Percentiles rank a stretch among this genome's conserved stretches.
Conservation (phyloP, 2,797 vertebrate species). For the Gobio occitaniae region DNA sequence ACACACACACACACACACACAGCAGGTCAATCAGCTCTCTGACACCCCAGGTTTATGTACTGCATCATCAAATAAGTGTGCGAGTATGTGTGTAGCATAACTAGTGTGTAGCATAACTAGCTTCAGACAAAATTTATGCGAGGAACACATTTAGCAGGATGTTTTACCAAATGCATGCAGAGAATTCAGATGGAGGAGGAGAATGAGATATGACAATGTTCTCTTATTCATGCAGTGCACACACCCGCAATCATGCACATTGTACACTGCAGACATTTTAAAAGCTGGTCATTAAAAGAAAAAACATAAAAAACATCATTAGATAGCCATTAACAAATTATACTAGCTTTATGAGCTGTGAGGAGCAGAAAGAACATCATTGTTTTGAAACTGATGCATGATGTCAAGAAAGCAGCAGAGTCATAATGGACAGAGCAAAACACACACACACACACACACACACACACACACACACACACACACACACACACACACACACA, state of each 20-base stretch:
- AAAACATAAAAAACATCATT: slow-evolving; percentile 28
- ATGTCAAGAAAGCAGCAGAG: slow-evolving; percentile 2
- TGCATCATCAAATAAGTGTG: neutral
- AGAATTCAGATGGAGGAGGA: slow-evolving; percentile 47
- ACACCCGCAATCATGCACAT: slow-evolving; percentile 24
- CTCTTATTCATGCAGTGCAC: slow-evolving; percentile 4
- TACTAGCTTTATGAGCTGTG: slow-evolving; percentile 8
- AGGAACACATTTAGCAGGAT: neutral
- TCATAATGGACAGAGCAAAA: neutral
- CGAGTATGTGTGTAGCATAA: neutral
- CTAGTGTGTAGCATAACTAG: too few species aligned
- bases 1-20: neutral
- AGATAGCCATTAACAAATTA: slow-evolving; percentile 51
- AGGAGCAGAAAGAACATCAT: neutral
- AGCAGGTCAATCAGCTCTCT: slow-evolving; percentile 34
- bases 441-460: neutral
- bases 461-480: neutral
- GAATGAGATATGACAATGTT: slow-evolving; percentile 6
- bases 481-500: too few species aligned
- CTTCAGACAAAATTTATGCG: neutral
- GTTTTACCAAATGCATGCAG: slow-evolving; percentile 65
- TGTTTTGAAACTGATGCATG: slow-evolving; percentile 22
- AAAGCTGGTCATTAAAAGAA: slow-evolving; percentile 32
- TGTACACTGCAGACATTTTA: slow-evolving; percentile 5
- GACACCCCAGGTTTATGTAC: slow-evolving; percentile 16